These are phyloP conservation scores for Elysia crispata DNA, from an alignment of 2,888 invertebrate species.

Conservation along the genomic window DNA sequence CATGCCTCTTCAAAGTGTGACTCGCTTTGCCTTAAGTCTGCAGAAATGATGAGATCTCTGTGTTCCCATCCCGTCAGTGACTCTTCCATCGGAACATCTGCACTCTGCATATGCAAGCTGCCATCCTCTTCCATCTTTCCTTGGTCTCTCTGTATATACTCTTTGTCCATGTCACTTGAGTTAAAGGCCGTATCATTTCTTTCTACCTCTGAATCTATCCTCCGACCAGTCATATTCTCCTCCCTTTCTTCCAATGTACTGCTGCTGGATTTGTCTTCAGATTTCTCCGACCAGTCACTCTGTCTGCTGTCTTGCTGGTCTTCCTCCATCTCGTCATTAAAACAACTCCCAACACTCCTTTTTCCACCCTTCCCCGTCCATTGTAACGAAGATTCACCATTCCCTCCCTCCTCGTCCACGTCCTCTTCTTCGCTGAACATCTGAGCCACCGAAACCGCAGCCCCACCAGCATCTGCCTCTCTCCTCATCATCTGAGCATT, in stretches of 20 bases:
- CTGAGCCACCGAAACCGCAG: slow-evolving; percentile 28
- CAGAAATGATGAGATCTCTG: too few relatives aligned
- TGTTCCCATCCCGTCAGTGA: too few relatives aligned
- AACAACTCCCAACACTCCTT: slow-evolving; percentile 47
- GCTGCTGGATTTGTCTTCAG: neutral
- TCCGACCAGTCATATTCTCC: neutral
- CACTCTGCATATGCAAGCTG: too few relatives aligned
- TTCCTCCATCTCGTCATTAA: neutral
- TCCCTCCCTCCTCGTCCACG: slow-evolving; percentile 3
- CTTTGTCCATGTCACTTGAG: neutral
- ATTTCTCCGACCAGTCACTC: slow-evolving; percentile 2
- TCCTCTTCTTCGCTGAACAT: slow-evolving; percentile 43
- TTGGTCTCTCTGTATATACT: neutral
- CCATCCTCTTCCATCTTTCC: too few relatives aligned
- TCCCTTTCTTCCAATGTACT: neutral
- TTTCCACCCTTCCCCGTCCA: slow-evolving; percentile 7
- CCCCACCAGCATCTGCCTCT: neutral
- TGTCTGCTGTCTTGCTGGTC: neutral
- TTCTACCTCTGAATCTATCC: slow-evolving; percentile 5
- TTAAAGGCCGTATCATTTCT: neutral
- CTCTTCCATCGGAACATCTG: too few relatives aligned
- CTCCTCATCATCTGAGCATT: slow-evolving; percentile 9
- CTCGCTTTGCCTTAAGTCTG: too few relatives aligned
- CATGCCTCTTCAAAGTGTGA: too few relatives aligned
- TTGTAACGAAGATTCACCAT: neutral